Base-by-base conservation (phyloP, 2,888 invertebrate species). In the Poecilus cupreus region DNA sequence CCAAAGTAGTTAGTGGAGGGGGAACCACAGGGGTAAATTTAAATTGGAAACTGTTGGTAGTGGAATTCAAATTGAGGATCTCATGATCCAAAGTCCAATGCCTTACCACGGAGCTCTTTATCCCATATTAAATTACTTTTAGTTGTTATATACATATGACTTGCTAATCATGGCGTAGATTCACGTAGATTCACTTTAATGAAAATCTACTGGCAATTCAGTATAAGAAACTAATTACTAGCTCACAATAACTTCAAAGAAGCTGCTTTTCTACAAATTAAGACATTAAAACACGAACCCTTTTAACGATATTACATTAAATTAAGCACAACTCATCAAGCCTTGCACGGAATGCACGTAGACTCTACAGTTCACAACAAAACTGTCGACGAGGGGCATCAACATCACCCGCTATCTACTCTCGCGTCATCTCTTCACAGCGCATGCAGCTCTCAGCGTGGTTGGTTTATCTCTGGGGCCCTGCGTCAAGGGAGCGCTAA, bases 401-500 rank as follows among this genome's bases (percentile, higher is more conserved):
- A 43, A 43, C 43, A 18, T 54, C 60, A 60, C 26, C 60, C 60
- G n/a, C 26, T 37, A 37, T 37, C 37, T 64, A 16, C 37, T 18
- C 13, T 13, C 18, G 26, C 16, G 20, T 16, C 37, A 64, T 64
- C 64, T 64, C 64, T 32, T 64, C 37, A 64, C 26, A 16, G 26
- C n/a, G 64, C 11, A 60, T 26, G 20, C 32, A 32, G 20, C n/a
- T 60, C 22, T 22, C 13, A 18, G 1, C 43, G 60, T n/a, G 60
- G 22, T 60, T 60, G 22, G 72, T 18, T 46, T 26, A 46, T 75
- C 51, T 78, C 78, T 20, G 24, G 64, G 16, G 46, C 78, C n/a
- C 22, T 16, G 75, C 75, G 43, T 22, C 68, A 26, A n/a, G 79
- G 79, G 79, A 79, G 68, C 64, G 78, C 78, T 78, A 78, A 78